phyloP scores from a whole-genome alignment of 2,797 vertebrate genomes.

The Mus minutoides region DNA sequence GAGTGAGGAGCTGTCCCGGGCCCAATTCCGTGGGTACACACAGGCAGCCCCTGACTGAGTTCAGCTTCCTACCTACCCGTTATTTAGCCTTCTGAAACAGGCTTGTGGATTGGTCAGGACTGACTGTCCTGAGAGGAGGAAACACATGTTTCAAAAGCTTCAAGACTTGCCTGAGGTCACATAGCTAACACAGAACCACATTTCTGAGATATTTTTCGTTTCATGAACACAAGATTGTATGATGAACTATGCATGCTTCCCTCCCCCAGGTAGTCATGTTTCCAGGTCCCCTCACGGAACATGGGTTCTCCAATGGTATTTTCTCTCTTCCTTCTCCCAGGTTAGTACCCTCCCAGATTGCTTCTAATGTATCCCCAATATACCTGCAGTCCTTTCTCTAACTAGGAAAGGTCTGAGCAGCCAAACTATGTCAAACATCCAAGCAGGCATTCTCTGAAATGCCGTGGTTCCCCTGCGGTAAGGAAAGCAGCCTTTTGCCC shows the following conservation, averaged over 20 bases:
- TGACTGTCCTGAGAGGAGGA: not conserved
- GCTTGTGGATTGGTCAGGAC: not conserved
- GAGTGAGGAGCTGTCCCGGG: no score
- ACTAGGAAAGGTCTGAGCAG: not conserved
- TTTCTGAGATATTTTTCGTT: not conserved
- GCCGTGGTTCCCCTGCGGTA: not conserved
- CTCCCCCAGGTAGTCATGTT: not conserved
- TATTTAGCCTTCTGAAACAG: not conserved
- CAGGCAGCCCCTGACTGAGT: not conserved
- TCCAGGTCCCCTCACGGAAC: not conserved
- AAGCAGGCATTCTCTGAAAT: not conserved
- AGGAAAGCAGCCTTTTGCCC: not conserved
- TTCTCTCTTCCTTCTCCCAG: not conserved
- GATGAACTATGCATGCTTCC: not conserved
- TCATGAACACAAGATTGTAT: not conserved
- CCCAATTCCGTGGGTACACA: not conserved
- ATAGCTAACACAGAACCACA: not conserved
- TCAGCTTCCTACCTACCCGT: not conserved
- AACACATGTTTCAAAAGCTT: not conserved
- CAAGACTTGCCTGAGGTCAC: not conserved
- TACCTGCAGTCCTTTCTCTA: not conserved
- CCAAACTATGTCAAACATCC: not conserved
- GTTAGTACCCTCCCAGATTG: not conserved
- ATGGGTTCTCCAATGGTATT: not conserved
- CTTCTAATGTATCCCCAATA: not conserved